Evolutionary conservation across 2,888 invertebrate genomes (phyloP), one percentile per base, ranked within the genome.

Genomic region (Marasmarcha lunaedactyla): DNA sequence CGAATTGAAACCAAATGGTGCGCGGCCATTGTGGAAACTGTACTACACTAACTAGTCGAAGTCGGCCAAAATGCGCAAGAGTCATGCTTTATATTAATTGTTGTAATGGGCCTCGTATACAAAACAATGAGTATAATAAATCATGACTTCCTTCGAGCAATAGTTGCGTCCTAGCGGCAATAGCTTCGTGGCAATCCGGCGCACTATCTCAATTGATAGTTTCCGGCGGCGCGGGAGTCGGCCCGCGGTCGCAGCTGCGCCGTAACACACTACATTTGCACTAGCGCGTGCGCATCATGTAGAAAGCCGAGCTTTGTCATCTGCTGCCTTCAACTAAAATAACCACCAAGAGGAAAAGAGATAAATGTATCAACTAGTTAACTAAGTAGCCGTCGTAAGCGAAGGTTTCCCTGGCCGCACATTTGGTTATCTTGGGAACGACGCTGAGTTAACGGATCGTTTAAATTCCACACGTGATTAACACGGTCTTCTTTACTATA

Each of bases 101-200:
- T 20, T 20, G 20, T 20, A 20, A 30, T 7, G 4, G 12, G 30
- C 63, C 63, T 59, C 56, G 58, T 57, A 60, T 62, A 68, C 74
- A 71, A 78, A 78, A 79, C 81, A 81, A 79, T 79, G 70, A 71
- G 74, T 63, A 65, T 65, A 72, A 66, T 83, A 83, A 83, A 83
- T 79, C 81, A 76, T 68, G 46, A 74, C 59, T 77, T 81, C 79
- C 81, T 77, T 64, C 61, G 57, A 20, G 20, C 20, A 74, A 74
- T 73, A 68, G 77, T 69, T 62, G 67, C 78, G 71, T 79, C 79
- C 30, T 30, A 11, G 6, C 2, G 11, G 62, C 63, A 65, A 67
- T 57, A 71, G 71, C 70, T 70, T 66, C 67, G 72, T 67, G 66
- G 71, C 78, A 69, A 79, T 74, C 73, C 73, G 61, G 64, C 69